Evolutionary conservation across 1,140 invertebrate species (phyloP).

Genomic region (Ips nitidus): DNA sequence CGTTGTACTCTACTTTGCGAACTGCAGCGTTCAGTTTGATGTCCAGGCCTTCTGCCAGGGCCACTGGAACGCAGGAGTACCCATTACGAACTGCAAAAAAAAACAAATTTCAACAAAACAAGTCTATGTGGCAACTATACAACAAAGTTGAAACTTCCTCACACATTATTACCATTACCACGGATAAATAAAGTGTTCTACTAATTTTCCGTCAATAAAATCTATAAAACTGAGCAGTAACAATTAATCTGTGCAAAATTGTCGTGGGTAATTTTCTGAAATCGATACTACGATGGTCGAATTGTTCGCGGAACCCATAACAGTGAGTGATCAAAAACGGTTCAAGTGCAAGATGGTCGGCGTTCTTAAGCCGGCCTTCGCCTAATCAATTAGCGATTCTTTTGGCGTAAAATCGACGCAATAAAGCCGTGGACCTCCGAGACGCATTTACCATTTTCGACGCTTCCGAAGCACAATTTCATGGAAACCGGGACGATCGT

Average conservation of each 20-base stretch:
- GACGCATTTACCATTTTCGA: slow-evolving; percentile 41
- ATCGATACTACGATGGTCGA: no score
- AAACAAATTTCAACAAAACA: slow-evolving; percentile 7
- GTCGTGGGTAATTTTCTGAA: no score
- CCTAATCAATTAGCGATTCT: slow-evolving; percentile 32
- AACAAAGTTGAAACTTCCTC: neutral
- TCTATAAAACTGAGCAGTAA: no score
- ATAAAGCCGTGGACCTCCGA: slow-evolving; percentile 31
- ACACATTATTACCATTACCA: neutral
- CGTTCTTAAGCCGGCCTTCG: slow-evolving; percentile 3
- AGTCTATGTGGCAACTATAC: no score
- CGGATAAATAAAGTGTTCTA: no score
- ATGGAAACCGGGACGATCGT: slow-evolving; percentile 32
- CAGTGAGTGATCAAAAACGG: neutral
- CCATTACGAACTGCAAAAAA: slow-evolving; percentile 84
- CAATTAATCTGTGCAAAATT: no score
- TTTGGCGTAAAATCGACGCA: slow-evolving; percentile 28
- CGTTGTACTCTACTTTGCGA: slow-evolving; percentile 78
- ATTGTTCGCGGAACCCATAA: slow-evolving; percentile 3
- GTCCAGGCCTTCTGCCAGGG: slow-evolving; percentile 88
- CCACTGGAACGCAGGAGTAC: slow-evolving; percentile 94
- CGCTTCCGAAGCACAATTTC: slow-evolving; percentile 38
- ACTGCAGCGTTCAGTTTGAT: slow-evolving; percentile 90
- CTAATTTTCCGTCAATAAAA: no score
- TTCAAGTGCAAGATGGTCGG: neutral